Conservation (phyloP, 2,797 vertebrate genomes). For the Liparis tanakae region DNA sequence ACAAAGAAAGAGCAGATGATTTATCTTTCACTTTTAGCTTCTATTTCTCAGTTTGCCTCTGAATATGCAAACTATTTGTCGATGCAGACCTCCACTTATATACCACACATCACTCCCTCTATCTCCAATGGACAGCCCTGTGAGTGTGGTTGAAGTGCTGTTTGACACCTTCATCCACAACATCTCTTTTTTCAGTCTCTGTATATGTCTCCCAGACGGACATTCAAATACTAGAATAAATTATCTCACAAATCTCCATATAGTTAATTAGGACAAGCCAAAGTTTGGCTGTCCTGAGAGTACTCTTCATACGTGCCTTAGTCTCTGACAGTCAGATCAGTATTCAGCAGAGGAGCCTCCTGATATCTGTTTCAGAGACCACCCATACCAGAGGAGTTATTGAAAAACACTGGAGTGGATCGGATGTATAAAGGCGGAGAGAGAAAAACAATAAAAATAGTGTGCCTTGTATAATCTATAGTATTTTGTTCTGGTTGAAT, state of each 20-base stretch:
- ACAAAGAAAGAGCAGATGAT: conserved; percentile 26
- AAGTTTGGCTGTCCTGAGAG: conserved; percentile 49
- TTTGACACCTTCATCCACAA: conserved; percentile 11
- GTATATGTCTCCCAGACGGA: not conserved
- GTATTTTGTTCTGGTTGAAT: not conserved
- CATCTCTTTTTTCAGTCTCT: conserved; percentile 11
- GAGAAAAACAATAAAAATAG: not conserved
- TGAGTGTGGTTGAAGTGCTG: not conserved
- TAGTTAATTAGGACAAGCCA: conserved; percentile 46
- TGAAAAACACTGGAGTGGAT: not conserved
- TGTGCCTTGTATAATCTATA: no score
- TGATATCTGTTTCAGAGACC: conserved; percentile 35
- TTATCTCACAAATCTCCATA: conserved; percentile 48
- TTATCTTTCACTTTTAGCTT: conserved; percentile 25
- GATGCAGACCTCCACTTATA: conserved; percentile 5
- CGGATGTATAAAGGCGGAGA: not conserved
- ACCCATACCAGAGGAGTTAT: not conserved
- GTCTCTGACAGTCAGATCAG: conserved; percentile 46
- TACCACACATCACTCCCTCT: conserved; percentile 9
- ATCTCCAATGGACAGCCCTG: not conserved
- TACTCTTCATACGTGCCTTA: conserved; percentile 23
- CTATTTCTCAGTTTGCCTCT: conserved; percentile 16
- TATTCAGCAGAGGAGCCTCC: conserved; percentile 45
- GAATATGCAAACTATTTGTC: conserved; percentile 16
- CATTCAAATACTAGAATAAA: conserved; percentile 54